Evolutionary conservation across 2,888 invertebrate species (phyloP).

Genomic region (Phorcus lineatus): DNA sequence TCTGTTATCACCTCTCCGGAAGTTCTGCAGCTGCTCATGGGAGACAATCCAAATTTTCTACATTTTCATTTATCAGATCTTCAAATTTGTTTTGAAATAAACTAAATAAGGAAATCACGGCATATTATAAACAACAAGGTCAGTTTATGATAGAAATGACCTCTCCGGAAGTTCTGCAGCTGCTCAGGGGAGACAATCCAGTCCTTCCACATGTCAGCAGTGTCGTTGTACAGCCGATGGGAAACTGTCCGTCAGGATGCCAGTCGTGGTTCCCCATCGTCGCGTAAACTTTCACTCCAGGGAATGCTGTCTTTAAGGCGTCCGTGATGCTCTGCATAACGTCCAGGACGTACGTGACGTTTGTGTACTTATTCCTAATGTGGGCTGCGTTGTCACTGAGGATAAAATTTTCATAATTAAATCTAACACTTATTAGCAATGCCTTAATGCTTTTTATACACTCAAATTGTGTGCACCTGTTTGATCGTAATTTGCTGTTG

Average conservation of each 20-base stretch:
- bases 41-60: conserved; percentile 83
- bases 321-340: conserved; percentile 85
- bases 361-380: conserved; percentile 81
- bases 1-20: neutral
- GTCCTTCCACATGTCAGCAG: conserved; percentile 81
- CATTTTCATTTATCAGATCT: no score
- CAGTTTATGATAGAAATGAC: no score
- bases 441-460: no score
- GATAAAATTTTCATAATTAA: neutral
- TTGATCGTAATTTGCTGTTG: no score
- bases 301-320: conserved; percentile 79
- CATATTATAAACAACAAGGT: no score
- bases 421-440: neutral
- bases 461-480: no score
- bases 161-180: conserved; percentile 87
- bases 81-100: neutral
- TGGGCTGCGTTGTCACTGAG: conserved; percentile 89
- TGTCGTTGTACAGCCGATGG: conserved; percentile 78
- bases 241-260: conserved; percentile 78
- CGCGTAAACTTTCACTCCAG: conserved; percentile 78
- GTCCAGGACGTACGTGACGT: conserved; percentile 83
- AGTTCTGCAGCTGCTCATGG: conserved; percentile 30
- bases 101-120: no score
- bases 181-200: conserved; percentile 87
- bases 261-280: conserved; percentile 92